A percentile compares a stretch with the other conserved stretches of the same genome.
These are phyloP conservation scores for Campoletis sonorensis DNA, from an alignment of 1,140 invertebrate genomes.

Conservation along the genomic window DNA sequence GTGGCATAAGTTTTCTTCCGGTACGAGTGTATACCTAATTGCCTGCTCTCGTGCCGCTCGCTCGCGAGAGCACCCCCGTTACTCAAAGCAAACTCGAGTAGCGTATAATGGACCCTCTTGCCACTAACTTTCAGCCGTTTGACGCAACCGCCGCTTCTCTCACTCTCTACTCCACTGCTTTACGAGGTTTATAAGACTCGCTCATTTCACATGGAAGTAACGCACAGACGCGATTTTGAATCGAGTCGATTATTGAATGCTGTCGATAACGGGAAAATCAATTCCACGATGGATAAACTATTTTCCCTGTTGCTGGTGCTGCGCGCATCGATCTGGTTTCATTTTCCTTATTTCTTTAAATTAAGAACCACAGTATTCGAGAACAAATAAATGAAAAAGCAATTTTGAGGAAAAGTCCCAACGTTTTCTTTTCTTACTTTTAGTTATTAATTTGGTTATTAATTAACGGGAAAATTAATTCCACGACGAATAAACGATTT, in stretches of 20 bases:
- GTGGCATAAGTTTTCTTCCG: constrained; percentile 32
- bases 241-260: not conserved
- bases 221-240: not conserved
- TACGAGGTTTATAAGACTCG: not conserved
- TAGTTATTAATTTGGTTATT: too few relatives aligned
- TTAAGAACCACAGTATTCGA: too few relatives aligned
- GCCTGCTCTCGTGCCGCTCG: constrained; percentile 37
- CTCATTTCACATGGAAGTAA: not conserved
- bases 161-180: constrained; percentile 13
- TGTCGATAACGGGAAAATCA: not conserved
- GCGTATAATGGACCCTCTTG: constrained; percentile 43
- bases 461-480: too few relatives aligned
- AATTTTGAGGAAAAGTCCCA: not conserved
- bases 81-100: constrained; percentile 43
- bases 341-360: too few relatives aligned
- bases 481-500: too few relatives aligned
- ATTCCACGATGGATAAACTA: not conserved
- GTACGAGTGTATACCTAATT: constrained; percentile 35
- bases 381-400: not conserved
- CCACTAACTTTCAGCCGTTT: constrained; percentile 37
- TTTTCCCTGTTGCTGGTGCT: too few relatives aligned
- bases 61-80: constrained; percentile 9
- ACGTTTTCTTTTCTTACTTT: not conserved
- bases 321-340: too few relatives aligned
- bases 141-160: constrained; percentile 1